Evolutionary conservation across 2,113 vertebrate genomes (phyloP).

Genomic region (Callopanchax toddi): DNA sequence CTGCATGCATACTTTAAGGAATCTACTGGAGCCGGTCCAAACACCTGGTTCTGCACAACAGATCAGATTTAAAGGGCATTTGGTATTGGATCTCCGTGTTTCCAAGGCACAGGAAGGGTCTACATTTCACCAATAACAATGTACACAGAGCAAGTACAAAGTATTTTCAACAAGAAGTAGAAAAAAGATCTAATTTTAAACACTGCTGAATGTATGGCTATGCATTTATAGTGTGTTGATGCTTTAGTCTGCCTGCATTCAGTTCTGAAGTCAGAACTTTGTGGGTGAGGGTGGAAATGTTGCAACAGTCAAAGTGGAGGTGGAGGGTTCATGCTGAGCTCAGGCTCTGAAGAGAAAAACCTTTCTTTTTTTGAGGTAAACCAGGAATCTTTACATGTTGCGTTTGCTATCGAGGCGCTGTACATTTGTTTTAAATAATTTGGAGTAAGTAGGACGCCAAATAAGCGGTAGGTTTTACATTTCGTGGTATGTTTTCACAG

Average conservation of each 20-base stretch:
- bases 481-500: constrained; percentile 16
- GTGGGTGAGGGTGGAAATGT: neutral
- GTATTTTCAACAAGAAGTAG: too few relatives aligned
- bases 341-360: constrained; percentile 8
- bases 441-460: constrained; percentile 4
- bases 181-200: too few relatives aligned
- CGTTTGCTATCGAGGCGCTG: constrained; percentile 2
- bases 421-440: constrained; percentile 6
- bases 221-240: neutral
- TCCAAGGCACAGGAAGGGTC: neutral
- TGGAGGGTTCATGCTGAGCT: neutral
- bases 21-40: constrained; percentile 24
- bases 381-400: constrained; percentile 13
- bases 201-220: too few relatives aligned
- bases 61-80: constrained; percentile 19
- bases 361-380: constrained; percentile 12
- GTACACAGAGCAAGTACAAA: neutral
- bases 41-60: constrained; percentile 6
- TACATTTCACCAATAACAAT: neutral
- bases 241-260: constrained; percentile 5
- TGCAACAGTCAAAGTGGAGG: neutral
- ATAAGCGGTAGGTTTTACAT: constrained; percentile 12
- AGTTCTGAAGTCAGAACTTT: constrained; percentile 6
- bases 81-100: constrained; percentile 1
- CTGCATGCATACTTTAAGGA: constrained; percentile 20